Base-by-base conservation (phyloP, 2,797 vertebrate species). In the Liasis olivaceus region DNA sequence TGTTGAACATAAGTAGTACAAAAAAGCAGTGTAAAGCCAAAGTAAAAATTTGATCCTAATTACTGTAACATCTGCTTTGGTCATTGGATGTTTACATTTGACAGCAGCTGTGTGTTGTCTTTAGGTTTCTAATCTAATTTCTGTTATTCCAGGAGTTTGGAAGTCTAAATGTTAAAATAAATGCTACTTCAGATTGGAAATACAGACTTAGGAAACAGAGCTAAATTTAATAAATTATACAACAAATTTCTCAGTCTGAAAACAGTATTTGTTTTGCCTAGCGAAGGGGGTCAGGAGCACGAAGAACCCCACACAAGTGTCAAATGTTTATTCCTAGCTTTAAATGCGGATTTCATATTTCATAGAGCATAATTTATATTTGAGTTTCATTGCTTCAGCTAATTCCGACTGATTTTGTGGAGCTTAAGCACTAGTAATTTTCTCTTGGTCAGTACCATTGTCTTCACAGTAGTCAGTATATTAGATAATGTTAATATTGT, bases 1-100 rank as follows among this genome's bases (percentile, higher is more conserved):
- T 95, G 93, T 94, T 89, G 69, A 91, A 91, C 89, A 58, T 1
- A 0, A n/a, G 22, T 92, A 59, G 88, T 86, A 89, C 89, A 94
- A 54, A 92, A 90, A 58, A 92, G 64, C 81, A 91, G 51, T 91
- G 36, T 93, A 90, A 91, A 94, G 84, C 77, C 94, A 93, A 89
- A 92, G 95, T 95, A 89, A 59, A 20, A 81, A 63, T 95, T 95
- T 95, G 94, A 51, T 94, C 89, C 88, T 93, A 95, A 95, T 89
- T 90, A 92, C 91, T 14, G 17, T 92, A 93, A 64, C 90, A 93
- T 93, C 93, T 96, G 95, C 94, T 90, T 96, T 93, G 93, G 90
- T 12, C 77, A n/a, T 51, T 90, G 86, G 94, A 87, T 94, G 93
- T 94, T 95, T 94, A 94, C 95, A 93, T 95, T 88, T 8, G 0